phyloP scores from a whole-genome alignment of 2,888 invertebrate genomes.

The Xestia sexstrigata region DNA sequence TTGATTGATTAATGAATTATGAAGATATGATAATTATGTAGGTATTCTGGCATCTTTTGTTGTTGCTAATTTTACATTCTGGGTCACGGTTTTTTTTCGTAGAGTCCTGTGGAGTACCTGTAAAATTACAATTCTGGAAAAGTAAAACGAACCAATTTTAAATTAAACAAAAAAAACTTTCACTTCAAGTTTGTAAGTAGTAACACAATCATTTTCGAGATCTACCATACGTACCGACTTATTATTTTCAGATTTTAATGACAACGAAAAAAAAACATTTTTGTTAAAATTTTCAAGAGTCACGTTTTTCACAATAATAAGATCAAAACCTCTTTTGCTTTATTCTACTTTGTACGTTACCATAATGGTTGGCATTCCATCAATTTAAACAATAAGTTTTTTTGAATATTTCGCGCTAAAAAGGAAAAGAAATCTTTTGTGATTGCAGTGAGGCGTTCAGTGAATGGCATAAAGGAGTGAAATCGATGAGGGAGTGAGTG shows the following conservation, averaged over 20 bases:
- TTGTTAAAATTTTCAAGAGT: conserved; percentile 57
- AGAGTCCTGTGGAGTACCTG: not conserved
- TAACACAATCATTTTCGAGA: conserved; percentile 43
- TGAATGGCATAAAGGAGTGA: conserved; percentile 74
- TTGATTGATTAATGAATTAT: not conserved
- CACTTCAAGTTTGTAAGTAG: not conserved
- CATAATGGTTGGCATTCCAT: conserved; percentile 52
- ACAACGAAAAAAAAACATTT: conserved; percentile 49
- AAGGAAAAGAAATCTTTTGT: conserved; percentile 60
- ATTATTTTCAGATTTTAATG: conserved; percentile 59
- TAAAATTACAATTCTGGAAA: not conserved
- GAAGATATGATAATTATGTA: no score
- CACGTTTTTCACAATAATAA: conserved; percentile 64
- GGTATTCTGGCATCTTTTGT: no score
- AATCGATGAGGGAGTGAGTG: conserved; percentile 75
- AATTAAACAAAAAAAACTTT: conserved; percentile 17
- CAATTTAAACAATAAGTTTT: conserved; percentile 50
- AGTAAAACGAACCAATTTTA: not conserved
- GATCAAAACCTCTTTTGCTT: conserved; percentile 57
- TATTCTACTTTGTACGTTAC: conserved; percentile 46
- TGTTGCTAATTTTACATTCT: no score
- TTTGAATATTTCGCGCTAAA: conserved; percentile 44
- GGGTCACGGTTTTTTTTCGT: no score
- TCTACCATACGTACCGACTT: conserved; percentile 47
- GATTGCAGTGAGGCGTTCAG: conserved; percentile 67